Evolutionary conservation across 1,140 invertebrate genomes (phyloP).

Genomic region (Araneus ventricosus): DNA sequence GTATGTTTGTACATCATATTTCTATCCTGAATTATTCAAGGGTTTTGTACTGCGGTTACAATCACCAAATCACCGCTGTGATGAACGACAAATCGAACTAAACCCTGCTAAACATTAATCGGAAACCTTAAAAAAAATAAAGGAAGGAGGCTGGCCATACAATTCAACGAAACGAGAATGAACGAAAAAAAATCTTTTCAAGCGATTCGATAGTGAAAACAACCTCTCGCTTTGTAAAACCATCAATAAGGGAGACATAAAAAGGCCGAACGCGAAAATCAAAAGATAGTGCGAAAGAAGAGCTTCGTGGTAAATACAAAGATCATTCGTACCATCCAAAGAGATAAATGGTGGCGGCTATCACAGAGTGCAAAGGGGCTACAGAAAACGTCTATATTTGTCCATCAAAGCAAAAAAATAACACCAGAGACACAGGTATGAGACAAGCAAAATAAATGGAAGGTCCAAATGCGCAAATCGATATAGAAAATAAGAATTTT

Average conservation of each 20-base stretch:
- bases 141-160: too few species aligned
- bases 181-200: background rate
- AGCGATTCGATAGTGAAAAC: conserved; percentile 38
- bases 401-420: conserved; percentile 42
- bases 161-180: background rate
- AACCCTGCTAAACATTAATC: too few species aligned
- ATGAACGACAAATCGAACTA: too few species aligned
- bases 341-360: conserved; percentile 57
- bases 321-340: conserved; percentile 30
- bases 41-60: too few species aligned
- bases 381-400: conserved; percentile 56
- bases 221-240: background rate
- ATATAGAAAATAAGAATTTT: conserved; percentile 63
- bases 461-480: conserved; percentile 67
- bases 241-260: conserved; percentile 58
- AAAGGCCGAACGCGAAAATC: background rate
- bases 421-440: conserved; percentile 42
- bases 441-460: conserved; percentile 69
- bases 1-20: too few species aligned
- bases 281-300: background rate
- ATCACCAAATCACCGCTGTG: too few species aligned
- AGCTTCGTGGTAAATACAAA: conserved; percentile 45
- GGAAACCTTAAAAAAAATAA: too few species aligned
- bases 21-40: too few species aligned
- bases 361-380: conserved; percentile 45